phyloP scores from a whole-genome alignment of 2,113 vertebrate genomes.

The Pleuronectes platessa region DNA sequence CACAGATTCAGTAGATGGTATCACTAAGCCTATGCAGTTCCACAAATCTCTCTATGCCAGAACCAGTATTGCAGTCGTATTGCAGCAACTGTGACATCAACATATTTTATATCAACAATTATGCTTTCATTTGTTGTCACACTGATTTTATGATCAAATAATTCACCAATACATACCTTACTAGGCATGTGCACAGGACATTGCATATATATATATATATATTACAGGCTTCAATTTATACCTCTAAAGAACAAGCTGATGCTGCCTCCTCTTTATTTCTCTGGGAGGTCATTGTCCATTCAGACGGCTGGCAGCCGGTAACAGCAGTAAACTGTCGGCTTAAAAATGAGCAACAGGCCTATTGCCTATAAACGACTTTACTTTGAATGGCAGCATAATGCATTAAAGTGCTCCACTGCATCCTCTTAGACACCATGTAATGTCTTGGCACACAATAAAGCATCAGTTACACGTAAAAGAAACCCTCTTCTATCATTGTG shows the following conservation, averaged over 20 bases:
- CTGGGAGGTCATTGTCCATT: not conserved
- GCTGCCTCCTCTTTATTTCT: not conserved
- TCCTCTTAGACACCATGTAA: not conserved
- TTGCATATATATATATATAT: too few species aligned
- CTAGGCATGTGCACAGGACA: too few species aligned
- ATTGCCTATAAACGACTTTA: constrained; percentile 6
- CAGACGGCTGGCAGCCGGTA: not conserved
- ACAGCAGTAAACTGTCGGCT: constrained; percentile 3
- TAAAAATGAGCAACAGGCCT: constrained; percentile 9
- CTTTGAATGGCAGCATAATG: constrained; percentile 8
- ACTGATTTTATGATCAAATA: not conserved
- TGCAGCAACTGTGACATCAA: not conserved
- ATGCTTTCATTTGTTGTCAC: not conserved
- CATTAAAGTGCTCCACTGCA: not conserved
- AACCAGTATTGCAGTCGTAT: not conserved
- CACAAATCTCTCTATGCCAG: constrained; percentile 2
- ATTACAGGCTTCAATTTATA: not conserved
- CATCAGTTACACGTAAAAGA: not conserved
- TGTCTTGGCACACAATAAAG: not conserved
- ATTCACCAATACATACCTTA: too few species aligned
- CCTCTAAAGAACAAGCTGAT: not conserved
- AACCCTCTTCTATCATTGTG: not conserved
- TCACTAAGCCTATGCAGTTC: not conserved
- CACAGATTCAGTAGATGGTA: not conserved
- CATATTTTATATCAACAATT: not conserved